A percentile compares a stretch with the other conserved stretches of the same genome.
Conservation (phyloP, 2,888 invertebrate species). For the Odontothrips loti region DNA sequence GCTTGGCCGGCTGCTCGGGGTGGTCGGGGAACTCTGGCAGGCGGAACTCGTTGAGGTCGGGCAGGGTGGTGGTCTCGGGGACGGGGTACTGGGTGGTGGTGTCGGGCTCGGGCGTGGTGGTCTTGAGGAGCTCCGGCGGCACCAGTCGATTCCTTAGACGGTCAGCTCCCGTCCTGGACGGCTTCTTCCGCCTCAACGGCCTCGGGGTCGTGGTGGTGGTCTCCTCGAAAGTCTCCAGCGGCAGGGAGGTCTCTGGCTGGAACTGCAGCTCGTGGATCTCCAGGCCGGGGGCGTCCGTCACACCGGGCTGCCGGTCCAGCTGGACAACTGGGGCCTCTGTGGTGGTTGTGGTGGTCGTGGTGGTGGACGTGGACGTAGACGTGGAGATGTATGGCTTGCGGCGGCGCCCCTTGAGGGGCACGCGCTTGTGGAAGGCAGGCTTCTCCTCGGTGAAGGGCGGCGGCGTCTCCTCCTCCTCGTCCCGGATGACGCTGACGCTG, state of each 20-base stretch:
- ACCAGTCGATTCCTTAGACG: neutral
- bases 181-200: slow-evolving; percentile 19
- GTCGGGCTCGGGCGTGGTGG: slow-evolving; percentile 21
- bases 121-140: slow-evolving; percentile 16
- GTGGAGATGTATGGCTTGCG: slow-evolving; percentile 3
- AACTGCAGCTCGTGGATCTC: slow-evolving; percentile 24
- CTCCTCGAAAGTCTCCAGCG: neutral
- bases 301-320: neutral
- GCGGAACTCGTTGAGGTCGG: slow-evolving; percentile 1
- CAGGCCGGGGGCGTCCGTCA: slow-evolving; percentile 1
- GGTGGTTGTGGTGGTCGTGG: slow-evolving; percentile 24
- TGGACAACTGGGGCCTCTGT: neutral
- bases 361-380: neutral
- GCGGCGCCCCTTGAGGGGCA: slow-evolving; percentile 7
- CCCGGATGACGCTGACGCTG: slow-evolving; percentile 4
- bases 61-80: neutral
- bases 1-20: neutral
- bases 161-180: neutral
- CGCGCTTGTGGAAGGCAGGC: slow-evolving; percentile 3
- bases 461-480: slow-evolving; percentile 17
- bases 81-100: slow-evolving; percentile 6
- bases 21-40: neutral
- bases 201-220: slow-evolving; percentile 27
- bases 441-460: slow-evolving; percentile 14
- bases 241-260: neutral